These are phyloP conservation scores for Chondrosia reniformis DNA, from an alignment of 37 sponge, comb jelly and placozoan species.

Conservation along the genomic window DNA sequence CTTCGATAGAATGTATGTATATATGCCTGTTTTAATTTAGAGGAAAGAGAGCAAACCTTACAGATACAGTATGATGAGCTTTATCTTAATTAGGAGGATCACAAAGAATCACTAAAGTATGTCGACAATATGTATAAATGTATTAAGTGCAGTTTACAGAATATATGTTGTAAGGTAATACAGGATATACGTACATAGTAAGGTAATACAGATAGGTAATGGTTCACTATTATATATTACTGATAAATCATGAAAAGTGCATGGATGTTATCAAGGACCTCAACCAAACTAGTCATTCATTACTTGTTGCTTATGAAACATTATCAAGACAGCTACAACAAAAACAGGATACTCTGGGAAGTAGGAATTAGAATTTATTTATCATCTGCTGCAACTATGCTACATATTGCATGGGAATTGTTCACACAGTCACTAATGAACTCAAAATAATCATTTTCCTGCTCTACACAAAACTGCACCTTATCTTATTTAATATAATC, in stretches of 20 bases:
- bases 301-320: constrained; percentile 85
- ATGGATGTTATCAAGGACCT: constrained; percentile 76
- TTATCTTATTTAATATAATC: too few relatives aligned
- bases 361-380: too few relatives aligned
- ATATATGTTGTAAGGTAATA: neutral
- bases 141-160: neutral
- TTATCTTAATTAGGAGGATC: constrained; percentile 42
- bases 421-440: too few relatives aligned
- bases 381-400: too few relatives aligned
- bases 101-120: constrained; percentile 56
- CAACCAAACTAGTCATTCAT: constrained; percentile 62
- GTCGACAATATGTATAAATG: too few relatives aligned
- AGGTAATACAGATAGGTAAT: too few relatives aligned
- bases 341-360: too few relatives aligned
- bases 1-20: too few relatives aligned
- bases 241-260: constrained; percentile 69
- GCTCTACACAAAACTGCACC: too few relatives aligned
- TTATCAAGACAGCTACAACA: constrained; percentile 75
- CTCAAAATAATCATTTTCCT: too few relatives aligned
- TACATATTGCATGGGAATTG: too few relatives aligned
- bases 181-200: neutral
- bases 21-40: too few relatives aligned
- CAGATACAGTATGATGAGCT: constrained; percentile 55
- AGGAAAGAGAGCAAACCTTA: constrained; percentile 55
- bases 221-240: neutral